Evolutionary conservation across 2,888 invertebrate species (phyloP).

Genomic region (Himalopsyche tibetana): DNA sequence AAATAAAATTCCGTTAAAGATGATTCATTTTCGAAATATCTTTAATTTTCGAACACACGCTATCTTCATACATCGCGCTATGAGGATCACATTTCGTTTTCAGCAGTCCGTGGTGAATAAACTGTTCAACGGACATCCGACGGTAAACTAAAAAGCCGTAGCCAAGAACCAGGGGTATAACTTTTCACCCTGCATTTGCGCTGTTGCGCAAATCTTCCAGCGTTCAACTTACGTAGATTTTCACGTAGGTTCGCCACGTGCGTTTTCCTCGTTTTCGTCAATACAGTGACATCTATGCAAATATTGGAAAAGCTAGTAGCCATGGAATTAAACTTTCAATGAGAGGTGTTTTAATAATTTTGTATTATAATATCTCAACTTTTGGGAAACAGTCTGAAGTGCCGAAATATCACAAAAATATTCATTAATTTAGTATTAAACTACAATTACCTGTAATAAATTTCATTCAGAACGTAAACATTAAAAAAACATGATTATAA

Average conservation of each 20-base stretch:
- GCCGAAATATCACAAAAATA: no score
- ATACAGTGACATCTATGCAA: slow-evolving; percentile 31
- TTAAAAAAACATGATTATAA: no score
- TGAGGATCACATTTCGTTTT: slow-evolving; percentile 46
- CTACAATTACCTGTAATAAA: no score
- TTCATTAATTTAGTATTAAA: no score
- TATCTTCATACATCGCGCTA: slow-evolving; percentile 10
- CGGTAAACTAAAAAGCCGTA: slow-evolving; percentile 53
- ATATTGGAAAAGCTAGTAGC: neutral
- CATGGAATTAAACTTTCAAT: no score
- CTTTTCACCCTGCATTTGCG: slow-evolving; percentile 54
- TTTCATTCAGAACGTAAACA: no score
- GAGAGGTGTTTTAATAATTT: no score
- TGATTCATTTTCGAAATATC: neutral
- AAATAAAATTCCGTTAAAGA: neutral
- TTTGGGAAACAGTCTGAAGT: no score
- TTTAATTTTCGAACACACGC: slow-evolving; percentile 18
- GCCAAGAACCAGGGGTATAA: slow-evolving; percentile 51
- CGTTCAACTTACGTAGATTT: slow-evolving; percentile 32
- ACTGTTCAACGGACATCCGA: slow-evolving; percentile 51
- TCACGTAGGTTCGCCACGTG: slow-evolving; percentile 29
- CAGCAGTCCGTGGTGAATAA: slow-evolving; percentile 45
- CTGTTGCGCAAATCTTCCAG: slow-evolving; percentile 52
- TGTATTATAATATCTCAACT: no score
- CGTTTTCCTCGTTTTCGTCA: slow-evolving; percentile 9